Conservation (phyloP, 2,888 invertebrate genomes). For the Dyspetes luteomarginatus region DNA sequence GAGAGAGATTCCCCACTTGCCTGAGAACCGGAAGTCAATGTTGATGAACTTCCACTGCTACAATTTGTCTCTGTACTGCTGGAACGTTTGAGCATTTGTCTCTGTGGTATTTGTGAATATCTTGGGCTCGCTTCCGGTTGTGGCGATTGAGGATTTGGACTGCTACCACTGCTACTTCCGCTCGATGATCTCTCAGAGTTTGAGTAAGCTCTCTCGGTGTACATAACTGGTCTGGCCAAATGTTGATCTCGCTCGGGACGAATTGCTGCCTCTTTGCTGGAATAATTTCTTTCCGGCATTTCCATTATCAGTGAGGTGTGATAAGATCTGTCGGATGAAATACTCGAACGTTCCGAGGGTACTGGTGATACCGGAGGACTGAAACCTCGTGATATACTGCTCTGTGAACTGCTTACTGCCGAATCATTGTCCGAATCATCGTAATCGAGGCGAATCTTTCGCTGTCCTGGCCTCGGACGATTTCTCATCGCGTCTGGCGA, state of each 20-base stretch:
- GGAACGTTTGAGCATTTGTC: constrained; percentile 86
- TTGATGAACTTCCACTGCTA: constrained; percentile 89
- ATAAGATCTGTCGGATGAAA: constrained; percentile 84
- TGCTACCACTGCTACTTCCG: constrained; percentile 83
- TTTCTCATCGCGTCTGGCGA: constrained; percentile 76
- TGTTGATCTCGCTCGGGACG: constrained; percentile 58
- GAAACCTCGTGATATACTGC: constrained; percentile 89
- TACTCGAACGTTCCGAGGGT: constrained; percentile 84
- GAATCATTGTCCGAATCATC: constrained; percentile 94
- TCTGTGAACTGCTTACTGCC: constrained; percentile 93
- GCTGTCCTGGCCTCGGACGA: constrained; percentile 74
- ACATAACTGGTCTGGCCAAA: constrained; percentile 43
- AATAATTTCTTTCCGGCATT: constrained; percentile 76
- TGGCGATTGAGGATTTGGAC: constrained; percentile 70
- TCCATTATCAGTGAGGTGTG: constrained; percentile 80
- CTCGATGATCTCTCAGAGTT: constrained; percentile 81
- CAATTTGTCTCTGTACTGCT: constrained; percentile 90
- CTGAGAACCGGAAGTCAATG: constrained; percentile 90
- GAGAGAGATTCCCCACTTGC: constrained; percentile 86
- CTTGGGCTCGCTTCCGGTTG: constrained; percentile 66
- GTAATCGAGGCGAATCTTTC: constrained; percentile 80
- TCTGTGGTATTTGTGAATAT: constrained; percentile 75
- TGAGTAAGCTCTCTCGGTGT: constrained; percentile 65
- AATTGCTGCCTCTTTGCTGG: constrained; percentile 46
- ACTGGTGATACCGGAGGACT: constrained; percentile 90